Evolutionary conservation across 2,888 invertebrate species (phyloP), one percentile per base, ranked within the genome.

Genomic region (Nemotelus pantherinus): DNA sequence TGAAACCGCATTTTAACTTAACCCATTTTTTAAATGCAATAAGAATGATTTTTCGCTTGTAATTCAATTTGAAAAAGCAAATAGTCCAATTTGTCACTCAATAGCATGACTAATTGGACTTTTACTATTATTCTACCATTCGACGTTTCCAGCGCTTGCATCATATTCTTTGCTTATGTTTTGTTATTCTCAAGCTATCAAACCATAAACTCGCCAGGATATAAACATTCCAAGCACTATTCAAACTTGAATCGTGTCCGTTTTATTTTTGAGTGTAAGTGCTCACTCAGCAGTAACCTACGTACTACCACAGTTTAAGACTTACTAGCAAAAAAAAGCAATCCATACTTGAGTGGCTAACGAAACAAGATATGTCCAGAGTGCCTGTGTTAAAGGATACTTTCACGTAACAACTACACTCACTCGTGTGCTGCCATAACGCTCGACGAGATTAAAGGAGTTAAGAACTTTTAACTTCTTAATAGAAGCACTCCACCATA

Each of bases 391-490:
- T 44, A 9, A 10, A 47, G 63, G 48, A 55, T 60, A 72, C 25
- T 25, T 25, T 25, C 25, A 25, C 25, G 25, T 25, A 25, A 25
- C 25, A 25, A 25, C 25, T 25, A 25, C 41, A 53, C n/a, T 55
- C 70, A 53, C 55, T 60, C 48, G 48, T 47, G 48, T 55, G 4
- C 60, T n/a, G 44, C n/a, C 60, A 60, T 48, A n/a, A 74, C 48
- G 48, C 74, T 60, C 48, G 58, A 74, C 7, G 63, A 60, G 60
- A 74, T 74, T 74, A 74, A 74, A 60, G 72, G 57, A 58, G 72
- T 72, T 72, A 72, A 58, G 60, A 74, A 58, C 60, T 74, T 74
- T 74, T 60, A 74, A 44, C 74, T 74, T 74, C 74, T 74, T 74
- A 57, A 74, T 74, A 74, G 60, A 60, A 74, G 39, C 60, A 74